Evolutionary conservation across 2,888 invertebrate genomes (phyloP).

Genomic region (Desoria tigrina): DNA sequence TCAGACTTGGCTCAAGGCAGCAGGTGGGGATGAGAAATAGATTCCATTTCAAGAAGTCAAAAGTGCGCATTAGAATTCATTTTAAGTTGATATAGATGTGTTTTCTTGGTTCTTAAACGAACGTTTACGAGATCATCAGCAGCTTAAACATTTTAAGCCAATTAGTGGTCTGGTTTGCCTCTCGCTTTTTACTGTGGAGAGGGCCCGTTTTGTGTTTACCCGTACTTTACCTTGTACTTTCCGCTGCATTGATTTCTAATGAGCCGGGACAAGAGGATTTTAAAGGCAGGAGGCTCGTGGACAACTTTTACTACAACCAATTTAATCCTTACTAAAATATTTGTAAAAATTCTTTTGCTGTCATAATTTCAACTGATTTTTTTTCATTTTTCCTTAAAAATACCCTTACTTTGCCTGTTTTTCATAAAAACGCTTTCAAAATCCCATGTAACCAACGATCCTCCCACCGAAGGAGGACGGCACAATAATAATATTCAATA

Average conservation of each 20-base stretch:
- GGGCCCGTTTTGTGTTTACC: neutral
- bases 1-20: neutral
- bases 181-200: neutral
- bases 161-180: conserved; percentile 12
- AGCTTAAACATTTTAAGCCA: neutral
- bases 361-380: too few species aligned
- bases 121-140: too few species aligned
- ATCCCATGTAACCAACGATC: neutral
- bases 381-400: too few species aligned
- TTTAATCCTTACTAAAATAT: neutral
- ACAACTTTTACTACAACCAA: neutral
- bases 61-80: too few species aligned
- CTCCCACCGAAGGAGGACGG: neutral
- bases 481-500: too few species aligned
- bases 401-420: too few species aligned
- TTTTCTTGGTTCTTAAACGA: too few species aligned
- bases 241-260: conserved; percentile 19
- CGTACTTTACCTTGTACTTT: neutral
- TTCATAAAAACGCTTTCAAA: too few species aligned
- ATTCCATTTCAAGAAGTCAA: too few species aligned
- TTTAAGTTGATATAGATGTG: too few species aligned
- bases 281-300: conserved; percentile 11
- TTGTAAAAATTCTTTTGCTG: too few species aligned
- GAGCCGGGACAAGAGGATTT: conserved; percentile 1
- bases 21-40: too few species aligned